phyloP scores from a whole-genome alignment of 1,140 invertebrate species.

The Yoshiicerus persimilis region DNA sequence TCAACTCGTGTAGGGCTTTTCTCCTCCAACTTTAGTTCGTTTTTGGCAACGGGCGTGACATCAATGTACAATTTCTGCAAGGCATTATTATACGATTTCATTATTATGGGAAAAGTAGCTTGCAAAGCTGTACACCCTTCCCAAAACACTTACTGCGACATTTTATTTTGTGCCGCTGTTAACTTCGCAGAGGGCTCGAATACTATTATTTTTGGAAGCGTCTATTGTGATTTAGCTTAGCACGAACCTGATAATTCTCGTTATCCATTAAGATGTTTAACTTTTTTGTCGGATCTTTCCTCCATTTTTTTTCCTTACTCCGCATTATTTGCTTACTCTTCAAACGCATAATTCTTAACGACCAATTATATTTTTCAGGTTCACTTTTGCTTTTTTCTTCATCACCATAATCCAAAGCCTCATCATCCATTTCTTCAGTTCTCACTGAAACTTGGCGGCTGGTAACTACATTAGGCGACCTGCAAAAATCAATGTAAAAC shows the following conservation, averaged over 20 bases:
- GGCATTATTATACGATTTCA: not conserved
- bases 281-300: not conserved
- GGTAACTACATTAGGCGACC: not conserved
- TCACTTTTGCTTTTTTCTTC: constrained; percentile 36
- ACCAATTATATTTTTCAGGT: constrained; percentile 36
- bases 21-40: constrained; percentile 35
- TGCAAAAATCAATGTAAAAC: not conserved
- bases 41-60: constrained; percentile 27
- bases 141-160: not conserved
- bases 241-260: not conserved
- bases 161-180: too few relatives aligned
- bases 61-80: constrained; percentile 28
- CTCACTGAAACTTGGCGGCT: not conserved
- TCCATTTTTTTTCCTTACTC: not conserved
- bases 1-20: not conserved
- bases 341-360: constrained; percentile 25
- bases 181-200: too few relatives aligned
- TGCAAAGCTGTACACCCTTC: too few relatives aligned
- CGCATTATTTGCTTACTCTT: constrained; percentile 18
- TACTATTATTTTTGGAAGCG: too few relatives aligned
- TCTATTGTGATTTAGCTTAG: too few relatives aligned
- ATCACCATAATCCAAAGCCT: constrained; percentile 46
- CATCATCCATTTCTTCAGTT: constrained; percentile 31
- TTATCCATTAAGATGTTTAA: not conserved
- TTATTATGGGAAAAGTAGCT: not conserved